Evolutionary conservation across 2,888 invertebrate genomes (phyloP), one percentile per base, ranked within the genome.

Genomic region (Lochmaea capreae): DNA sequence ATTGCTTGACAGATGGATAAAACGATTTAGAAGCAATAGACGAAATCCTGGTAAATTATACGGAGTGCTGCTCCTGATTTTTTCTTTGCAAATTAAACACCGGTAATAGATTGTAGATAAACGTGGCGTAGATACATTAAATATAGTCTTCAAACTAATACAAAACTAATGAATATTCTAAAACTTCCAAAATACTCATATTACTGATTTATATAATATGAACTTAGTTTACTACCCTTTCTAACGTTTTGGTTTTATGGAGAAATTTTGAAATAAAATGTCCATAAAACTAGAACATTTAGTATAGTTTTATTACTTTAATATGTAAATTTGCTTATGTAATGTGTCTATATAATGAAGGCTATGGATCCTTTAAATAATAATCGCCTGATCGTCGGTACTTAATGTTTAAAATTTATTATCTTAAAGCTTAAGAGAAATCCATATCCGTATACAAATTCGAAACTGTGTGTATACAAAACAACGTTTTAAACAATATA

Each of bases 321-420:
- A 52, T 52, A 52, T 52, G 52, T n/a, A 52, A 52, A 52, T 52
- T 52, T 16, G 16, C 52, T 16, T 52, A 6, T 52, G 14, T 12
- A 46, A 46, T 46, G 46, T 46, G 4, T 14, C 46, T 14, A 46
- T 46, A 11, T 14, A 46, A 46, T 46, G 11, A 46, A 46, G 9
- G 43, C 5, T 2, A 3, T 11, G 11, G 10, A 2, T 3, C 14
- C 46, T 46, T 14, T 14, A 46, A 14, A 14, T 14, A 46, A 5
- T n/a, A n/a, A 52, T 52, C 52, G 52, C 52, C 52, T 52, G 52
- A 52, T 52, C 52, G n/a, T n/a, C 52, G n/a, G 14, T 16, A 52
- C 1, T 16, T 16, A 52, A n/a, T 16, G 8, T 52, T 52, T 9
- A 52, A 52, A 14, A 52, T 52, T 6, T 16, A 16, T 14, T 52